Percentiles rank a stretch among this genome's conserved stretches.
phyloP scores from a whole-genome alignment of 2,797 vertebrate genomes.

The Anguilla anguilla region DNA sequence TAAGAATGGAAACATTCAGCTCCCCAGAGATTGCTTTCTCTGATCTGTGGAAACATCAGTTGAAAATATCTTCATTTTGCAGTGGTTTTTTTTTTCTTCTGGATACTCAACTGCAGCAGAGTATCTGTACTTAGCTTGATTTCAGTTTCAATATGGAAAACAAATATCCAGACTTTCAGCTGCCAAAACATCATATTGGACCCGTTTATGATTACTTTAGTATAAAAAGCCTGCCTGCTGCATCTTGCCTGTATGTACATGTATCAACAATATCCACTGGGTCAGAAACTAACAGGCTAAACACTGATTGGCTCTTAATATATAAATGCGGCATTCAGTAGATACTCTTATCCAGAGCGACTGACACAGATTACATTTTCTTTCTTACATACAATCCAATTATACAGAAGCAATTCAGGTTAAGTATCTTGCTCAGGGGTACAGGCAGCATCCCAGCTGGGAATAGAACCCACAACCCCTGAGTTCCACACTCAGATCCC shows the following conservation, averaged over 20 bases:
- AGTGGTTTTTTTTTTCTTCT: background rate
- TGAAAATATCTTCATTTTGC: background rate
- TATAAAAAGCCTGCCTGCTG: background rate
- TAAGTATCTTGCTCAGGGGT: background rate
- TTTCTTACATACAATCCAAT: background rate
- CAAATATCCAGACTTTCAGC: background rate
- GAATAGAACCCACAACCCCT: background rate
- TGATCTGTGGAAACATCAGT: constrained; percentile 1
- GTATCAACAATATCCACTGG: background rate
- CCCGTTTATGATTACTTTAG: background rate
- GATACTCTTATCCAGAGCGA: background rate
- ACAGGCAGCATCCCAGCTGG: background rate
- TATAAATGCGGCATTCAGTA: background rate
- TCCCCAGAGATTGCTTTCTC: background rate
- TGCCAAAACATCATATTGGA: background rate
- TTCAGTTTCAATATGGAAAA: background rate
- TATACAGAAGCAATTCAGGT: background rate
- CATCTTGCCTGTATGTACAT: background rate
- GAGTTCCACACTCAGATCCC: background rate
- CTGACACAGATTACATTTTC: background rate
- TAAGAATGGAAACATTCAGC: constrained; percentile 2
- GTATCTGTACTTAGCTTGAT: background rate
- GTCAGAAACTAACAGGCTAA: background rate
- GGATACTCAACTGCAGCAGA: background rate
- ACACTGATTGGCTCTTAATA: background rate